Evolutionary conservation across 92 coral and sea anemone genomes (phyloP).

Genomic region (Pocillopora meandrina): DNA sequence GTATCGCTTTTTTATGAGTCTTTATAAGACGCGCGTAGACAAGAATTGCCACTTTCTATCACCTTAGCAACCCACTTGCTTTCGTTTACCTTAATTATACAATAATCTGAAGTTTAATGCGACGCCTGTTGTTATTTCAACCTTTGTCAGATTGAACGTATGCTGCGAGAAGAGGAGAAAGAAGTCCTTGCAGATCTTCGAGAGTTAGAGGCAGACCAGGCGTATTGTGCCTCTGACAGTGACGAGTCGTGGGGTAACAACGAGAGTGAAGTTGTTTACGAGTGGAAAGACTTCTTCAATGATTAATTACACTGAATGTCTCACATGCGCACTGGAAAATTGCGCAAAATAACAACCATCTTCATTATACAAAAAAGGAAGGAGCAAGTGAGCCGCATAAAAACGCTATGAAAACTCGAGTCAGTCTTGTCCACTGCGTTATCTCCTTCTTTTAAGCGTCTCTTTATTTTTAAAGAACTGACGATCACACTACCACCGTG

Average conservation of each 20-base stretch:
- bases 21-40: no score
- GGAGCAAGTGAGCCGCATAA: background rate
- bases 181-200: conserved; percentile 11
- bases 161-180: conserved; percentile 11
- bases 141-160: background rate
- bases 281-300: conserved; percentile 2
- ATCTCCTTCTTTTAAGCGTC: no score
- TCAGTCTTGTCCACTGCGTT: no score
- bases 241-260: conserved; percentile 1
- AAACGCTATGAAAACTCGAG: background rate
- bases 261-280: background rate
- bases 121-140: background rate
- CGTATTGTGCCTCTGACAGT: conserved; percentile 12
- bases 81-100: no score
- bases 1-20: background rate
- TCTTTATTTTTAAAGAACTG: no score
- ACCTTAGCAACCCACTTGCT: no score
- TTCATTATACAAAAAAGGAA: background rate
- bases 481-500: no score
- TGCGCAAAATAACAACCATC: background rate
- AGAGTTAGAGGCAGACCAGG: conserved; percentile 6
- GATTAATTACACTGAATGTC: background rate
- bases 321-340: background rate
- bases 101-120: background rate
- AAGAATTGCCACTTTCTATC: no score